Percentiles rank a stretch among this genome's conserved stretches.
These are phyloP conservation scores for Tetropium fuscum DNA, from an alignment of 2,888 invertebrate genomes.

Conservation along the genomic window DNA sequence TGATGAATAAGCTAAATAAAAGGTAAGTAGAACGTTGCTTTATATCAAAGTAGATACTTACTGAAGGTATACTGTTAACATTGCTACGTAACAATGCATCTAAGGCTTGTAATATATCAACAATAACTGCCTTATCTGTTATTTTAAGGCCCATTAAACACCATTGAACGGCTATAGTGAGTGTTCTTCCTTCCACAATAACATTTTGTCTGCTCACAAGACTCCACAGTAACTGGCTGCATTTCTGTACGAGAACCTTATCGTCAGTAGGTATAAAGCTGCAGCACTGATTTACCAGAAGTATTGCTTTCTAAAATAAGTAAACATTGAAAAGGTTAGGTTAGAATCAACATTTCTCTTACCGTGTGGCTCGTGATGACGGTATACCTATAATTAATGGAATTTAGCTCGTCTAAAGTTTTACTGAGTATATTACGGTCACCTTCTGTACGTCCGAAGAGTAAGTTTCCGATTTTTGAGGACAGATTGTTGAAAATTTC, in stretches of 20 bases:
- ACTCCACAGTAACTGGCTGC: slow-evolving; percentile 70
- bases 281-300: slow-evolving; percentile 62
- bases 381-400: slow-evolving; percentile 70
- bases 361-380: slow-evolving; percentile 58
- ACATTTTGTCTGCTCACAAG: slow-evolving; percentile 70
- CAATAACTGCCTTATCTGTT: slow-evolving; percentile 50
- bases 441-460: slow-evolving; percentile 58
- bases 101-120: slow-evolving; percentile 61
- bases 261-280: slow-evolving; percentile 65
- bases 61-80: slow-evolving; percentile 43
- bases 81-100: slow-evolving; percentile 61
- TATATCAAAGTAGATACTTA: no score
- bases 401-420: slow-evolving; percentile 73
- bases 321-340: slow-evolving; percentile 21
- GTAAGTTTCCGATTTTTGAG: slow-evolving; percentile 58
- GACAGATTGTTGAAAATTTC: slow-evolving; percentile 57
- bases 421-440: slow-evolving; percentile 68
- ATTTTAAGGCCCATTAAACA: slow-evolving; percentile 59
- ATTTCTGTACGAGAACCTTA: slow-evolving; percentile 70
- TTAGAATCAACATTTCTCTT: slow-evolving; percentile 36
- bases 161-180: slow-evolving; percentile 60
- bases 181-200: slow-evolving; percentile 60
- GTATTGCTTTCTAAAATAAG: slow-evolving; percentile 60
- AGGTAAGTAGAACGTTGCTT: neutral
- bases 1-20: slow-evolving; percentile 47